Conservation (phyloP, 2,888 invertebrate genomes). For the Eutolmus rufibarbis region DNA sequence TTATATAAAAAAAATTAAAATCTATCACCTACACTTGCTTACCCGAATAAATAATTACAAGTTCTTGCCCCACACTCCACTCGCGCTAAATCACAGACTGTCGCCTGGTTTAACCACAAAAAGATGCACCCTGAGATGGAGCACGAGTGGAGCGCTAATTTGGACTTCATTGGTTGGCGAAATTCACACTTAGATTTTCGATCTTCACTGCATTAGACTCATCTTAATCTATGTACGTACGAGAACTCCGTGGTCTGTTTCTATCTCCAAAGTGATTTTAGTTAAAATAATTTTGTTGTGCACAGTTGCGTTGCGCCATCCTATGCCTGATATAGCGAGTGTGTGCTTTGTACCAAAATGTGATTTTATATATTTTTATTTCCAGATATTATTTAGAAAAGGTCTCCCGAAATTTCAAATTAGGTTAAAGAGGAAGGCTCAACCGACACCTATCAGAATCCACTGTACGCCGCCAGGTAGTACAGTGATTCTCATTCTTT, state of each 20-base stretch:
- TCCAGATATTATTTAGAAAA: neutral
- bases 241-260: neutral
- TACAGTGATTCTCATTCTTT: conserved; percentile 49
- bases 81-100: conserved; percentile 26
- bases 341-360: conserved; percentile 26
- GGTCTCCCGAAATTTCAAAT: neutral
- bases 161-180: conserved; percentile 17
- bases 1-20: conserved; percentile 12
- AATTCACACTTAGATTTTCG: neutral
- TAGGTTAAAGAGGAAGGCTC: neutral
- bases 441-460: conserved; percentile 37
- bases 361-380: neutral
- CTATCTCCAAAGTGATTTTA: neutral
- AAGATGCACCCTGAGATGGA: neutral
- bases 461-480: conserved; percentile 34
- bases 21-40: conserved; percentile 31
- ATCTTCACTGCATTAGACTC: neutral
- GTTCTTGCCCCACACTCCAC: conserved; percentile 6
- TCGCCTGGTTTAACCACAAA: neutral
- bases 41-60: conserved; percentile 33
- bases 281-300: conserved; percentile 17
- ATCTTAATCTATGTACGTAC: neutral
- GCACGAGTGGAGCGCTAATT: conserved; percentile 10
- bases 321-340: conserved; percentile 7
- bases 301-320: neutral